Evolutionary conservation across 1,140 invertebrate genomes (phyloP), one percentile per base, ranked within the genome.

Genomic region (Drosophila guanche): DNA sequence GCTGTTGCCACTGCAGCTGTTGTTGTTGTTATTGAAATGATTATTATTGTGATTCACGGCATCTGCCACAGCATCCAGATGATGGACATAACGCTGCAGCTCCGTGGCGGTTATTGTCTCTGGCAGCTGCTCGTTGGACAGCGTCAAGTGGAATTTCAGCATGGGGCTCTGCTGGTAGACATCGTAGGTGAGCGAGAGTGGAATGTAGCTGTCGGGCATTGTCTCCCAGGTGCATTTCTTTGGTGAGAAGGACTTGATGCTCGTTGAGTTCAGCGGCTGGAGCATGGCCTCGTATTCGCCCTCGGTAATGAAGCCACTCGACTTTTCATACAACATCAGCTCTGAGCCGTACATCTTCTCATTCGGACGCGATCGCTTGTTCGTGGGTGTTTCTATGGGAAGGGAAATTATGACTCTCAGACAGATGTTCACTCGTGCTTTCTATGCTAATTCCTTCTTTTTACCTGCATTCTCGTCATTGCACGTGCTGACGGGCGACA

Each of bases 281-380:
- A 98, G 90, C 50, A 95, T 95, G 43, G 98, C 92, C 90, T 98
- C 96, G 92, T 99, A 98, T 90, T 98, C 96, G 1, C 97, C 97
- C 80, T 97, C 96, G 0, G 94, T 95, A 4, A 99, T 92, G 90
- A 97, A 98, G 5, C 96, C 94, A 88, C 95, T 97, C 71, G 97
- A 95, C 90, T 97, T 97, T 88, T 99, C 97, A 90, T 97, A 98
- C 16, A 99, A 94, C 45, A 97, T 95, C 14, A 99, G 92, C 91
- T 98, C 97, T 46, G 96, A 96, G 29, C 96, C 95, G 89, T 95
- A 97, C 3, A 95, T 90, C 88, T 95, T 94, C 5, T 93, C 92
- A 79, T 66, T 79, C 4, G 59, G 47, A 55, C 90, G 89, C 1
- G 77, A 42, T 5, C 90, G 70, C 57, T 91, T 91, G 29, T 60